Base-by-base conservation (phyloP, 2,113 vertebrate species). In the Procavia capensis region DNA sequence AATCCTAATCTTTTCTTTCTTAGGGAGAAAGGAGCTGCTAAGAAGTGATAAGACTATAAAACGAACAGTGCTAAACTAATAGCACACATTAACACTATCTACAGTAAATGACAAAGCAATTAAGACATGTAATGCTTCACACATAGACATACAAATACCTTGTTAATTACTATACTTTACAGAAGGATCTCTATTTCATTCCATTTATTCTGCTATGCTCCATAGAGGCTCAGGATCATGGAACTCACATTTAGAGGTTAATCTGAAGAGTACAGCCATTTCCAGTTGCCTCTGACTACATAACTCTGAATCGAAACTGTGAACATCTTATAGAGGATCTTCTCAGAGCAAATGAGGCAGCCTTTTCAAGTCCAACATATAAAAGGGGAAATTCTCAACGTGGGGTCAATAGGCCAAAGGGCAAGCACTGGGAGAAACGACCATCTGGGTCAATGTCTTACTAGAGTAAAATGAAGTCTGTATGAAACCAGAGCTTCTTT, bases 401-500 rank as follows among this genome's bases (percentile, higher is more conserved):
- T 70, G 25, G 45, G 20, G 36, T 80, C 36, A 91, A 79, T 1
- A 76, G 16, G 29, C 29, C 72, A 87, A 79, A 94, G 50, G 41
- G 13, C 54, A 80, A 76, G 43, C 84, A 85, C 29, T 31, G 25
- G 70, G 66, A 24, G 47, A 43, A 85, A 79, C 50, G 39, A 7
- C 54, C 27, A 57, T 9, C 3, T 14, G 31, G 59, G 50, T 74
- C 24, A n/a, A 90, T 19, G 63, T 57, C 57, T 34, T 66, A 66
- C 64, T 66, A 66, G 31, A 72, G 39, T 45, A 36, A 36, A 47
- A 83, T 31, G 13, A 74, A 79, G 11, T 74, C 29, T 54, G 20
- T 64, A 74, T n/a, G 27, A 66, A 91, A 85, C 36, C 39, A 91
- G 27, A 83, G 27, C 50, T 94, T 64, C 82, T 91, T 80, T 94